Evolutionary conservation across 2,113 vertebrate genomes (phyloP).

Genomic region (Glaucidium brasilianum): DNA sequence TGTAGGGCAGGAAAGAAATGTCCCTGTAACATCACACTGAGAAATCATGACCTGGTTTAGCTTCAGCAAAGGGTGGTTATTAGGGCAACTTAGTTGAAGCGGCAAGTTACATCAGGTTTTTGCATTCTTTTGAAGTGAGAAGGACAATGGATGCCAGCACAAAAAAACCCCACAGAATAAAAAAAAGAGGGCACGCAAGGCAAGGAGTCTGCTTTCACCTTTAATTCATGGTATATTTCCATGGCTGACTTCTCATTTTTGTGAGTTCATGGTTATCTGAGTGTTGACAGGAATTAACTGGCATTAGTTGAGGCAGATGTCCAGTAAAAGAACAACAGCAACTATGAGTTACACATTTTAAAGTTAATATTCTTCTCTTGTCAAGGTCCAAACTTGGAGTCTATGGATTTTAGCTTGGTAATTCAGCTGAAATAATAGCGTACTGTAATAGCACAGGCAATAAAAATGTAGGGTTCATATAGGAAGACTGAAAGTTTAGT

Average conservation of each 20-base stretch:
- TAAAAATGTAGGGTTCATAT: background rate
- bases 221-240: background rate
- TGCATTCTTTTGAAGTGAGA: conserved; percentile 14
- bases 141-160: background rate
- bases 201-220: background rate
- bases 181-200: background rate
- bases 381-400: background rate
- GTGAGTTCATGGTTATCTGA: background rate
- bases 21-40: background rate
- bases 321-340: background rate
- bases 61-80: conserved; percentile 19
- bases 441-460: background rate
- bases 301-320: background rate
- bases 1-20: background rate
- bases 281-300: background rate
- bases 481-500: background rate
- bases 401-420: background rate
- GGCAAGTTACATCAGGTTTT: conserved; percentile 37
- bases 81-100: background rate
- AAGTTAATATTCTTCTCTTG: background rate
- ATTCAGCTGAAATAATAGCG: background rate
- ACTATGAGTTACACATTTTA: background rate
- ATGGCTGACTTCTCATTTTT: background rate
- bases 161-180: background rate
- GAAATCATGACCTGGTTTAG: conserved; percentile 22